A percentile compares a stretch with the other conserved stretches of the same genome.
These are phyloP conservation scores for Aleadryas rufinucha DNA, from an alignment of 2,113 vertebrate species.

Conservation along the genomic window DNA sequence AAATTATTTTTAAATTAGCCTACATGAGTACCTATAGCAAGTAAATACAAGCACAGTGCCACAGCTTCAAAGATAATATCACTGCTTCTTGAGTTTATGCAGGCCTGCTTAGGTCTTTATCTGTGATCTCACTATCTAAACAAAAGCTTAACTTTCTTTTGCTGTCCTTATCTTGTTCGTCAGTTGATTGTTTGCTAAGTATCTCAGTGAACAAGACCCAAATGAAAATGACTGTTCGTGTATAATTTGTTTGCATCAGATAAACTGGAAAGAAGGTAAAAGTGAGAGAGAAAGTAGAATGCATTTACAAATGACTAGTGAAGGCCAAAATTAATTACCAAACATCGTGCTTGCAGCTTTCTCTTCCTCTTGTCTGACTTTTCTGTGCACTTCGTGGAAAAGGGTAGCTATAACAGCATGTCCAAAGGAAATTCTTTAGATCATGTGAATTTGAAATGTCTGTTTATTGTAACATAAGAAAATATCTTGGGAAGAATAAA, in stretches of 20 bases:
- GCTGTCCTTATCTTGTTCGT: conserved; percentile 56
- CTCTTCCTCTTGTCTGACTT: background rate
- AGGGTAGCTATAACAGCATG: background rate
- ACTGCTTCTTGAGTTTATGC: conserved; percentile 59
- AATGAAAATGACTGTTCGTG: conserved; percentile 20
- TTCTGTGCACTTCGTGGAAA: background rate
- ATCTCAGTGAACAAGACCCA: conserved; percentile 42
- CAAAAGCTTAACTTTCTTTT: conserved; percentile 60
- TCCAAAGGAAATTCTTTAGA: background rate
- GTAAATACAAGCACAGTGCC: background rate
- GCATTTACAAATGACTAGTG: background rate
- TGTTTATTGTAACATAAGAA: background rate
- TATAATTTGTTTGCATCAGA: conserved; percentile 64
- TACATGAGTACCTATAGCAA: background rate
- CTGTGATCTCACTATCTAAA: conserved; percentile 37
- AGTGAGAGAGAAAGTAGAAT: conserved; percentile 46
- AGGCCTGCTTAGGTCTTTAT: conserved; percentile 46
- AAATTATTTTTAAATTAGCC: background rate
- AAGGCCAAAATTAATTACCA: conserved; percentile 7
- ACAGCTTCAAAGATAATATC: conserved; percentile 40
- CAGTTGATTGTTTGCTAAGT: conserved; percentile 55
- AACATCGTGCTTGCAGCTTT: background rate
- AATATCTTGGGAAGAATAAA: background rate
- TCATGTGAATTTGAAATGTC: background rate
- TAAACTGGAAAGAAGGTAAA: conserved; percentile 57